A percentile compares a stretch with the other conserved stretches of the same genome.
Evolutionary conservation across 2,797 vertebrate species (phyloP).

Genomic region (Tangara arthus): DNA sequence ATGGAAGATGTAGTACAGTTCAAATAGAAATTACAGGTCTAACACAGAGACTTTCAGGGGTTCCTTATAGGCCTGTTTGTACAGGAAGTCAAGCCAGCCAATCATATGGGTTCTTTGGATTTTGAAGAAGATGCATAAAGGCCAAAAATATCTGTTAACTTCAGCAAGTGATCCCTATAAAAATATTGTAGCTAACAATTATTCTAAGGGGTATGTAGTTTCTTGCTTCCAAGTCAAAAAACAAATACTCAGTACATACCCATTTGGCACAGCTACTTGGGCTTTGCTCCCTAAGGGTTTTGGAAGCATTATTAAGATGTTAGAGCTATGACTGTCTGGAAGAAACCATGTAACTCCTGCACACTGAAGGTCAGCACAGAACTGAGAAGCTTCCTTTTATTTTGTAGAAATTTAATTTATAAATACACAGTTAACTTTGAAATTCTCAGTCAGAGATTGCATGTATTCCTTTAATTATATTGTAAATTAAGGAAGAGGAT

Average conservation of each 20-base stretch:
- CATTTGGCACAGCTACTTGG: not conserved
- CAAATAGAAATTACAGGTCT: not conserved
- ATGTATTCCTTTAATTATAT: not conserved
- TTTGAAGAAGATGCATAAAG: not conserved
- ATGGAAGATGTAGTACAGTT: not conserved
- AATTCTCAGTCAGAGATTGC: not conserved
- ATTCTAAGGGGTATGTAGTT: not conserved
- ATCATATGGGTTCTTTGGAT: not conserved
- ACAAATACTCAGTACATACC: not conserved
- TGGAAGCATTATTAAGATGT: not conserved
- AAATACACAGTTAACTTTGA: not conserved
- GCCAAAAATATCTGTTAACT: not conserved
- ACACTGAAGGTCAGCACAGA: not conserved
- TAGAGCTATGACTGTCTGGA: not conserved
- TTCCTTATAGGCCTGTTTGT: not conserved
- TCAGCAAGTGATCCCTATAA: not conserved
- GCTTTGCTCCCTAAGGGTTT: not conserved
- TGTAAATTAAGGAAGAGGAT: not conserved
- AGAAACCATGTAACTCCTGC: not conserved
- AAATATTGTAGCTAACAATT: not conserved
- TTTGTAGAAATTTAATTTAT: not conserved
- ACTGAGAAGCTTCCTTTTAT: not conserved
- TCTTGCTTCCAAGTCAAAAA: not conserved
- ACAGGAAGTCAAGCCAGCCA: not conserved
- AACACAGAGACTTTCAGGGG: not conserved